Evolutionary conservation across 2,888 invertebrate genomes (phyloP).

Genomic region (Sthenelais limicola): DNA sequence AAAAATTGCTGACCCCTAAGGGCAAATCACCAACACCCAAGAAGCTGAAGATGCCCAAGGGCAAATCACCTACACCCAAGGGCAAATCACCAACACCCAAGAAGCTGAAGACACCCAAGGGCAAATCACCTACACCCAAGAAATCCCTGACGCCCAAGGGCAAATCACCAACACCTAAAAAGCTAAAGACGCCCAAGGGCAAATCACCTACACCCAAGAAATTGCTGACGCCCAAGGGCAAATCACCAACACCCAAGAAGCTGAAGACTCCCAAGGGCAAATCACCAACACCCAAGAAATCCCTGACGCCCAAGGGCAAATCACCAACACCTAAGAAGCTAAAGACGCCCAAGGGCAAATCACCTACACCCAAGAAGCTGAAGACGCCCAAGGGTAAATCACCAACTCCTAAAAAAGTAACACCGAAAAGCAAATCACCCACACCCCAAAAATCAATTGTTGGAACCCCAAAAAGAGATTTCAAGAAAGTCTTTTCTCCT

Average conservation of each 20-base stretch:
- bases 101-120: conserved; percentile 2
- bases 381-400: conserved; percentile 43
- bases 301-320: conserved; percentile 30
- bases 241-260: not conserved
- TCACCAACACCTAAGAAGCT: conserved; percentile 17
- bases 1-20: conserved; percentile 7
- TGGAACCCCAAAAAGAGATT: not conserved
- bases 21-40: conserved; percentile 31
- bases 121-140: conserved; percentile 10
- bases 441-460: conserved; percentile 7
- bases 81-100: conserved; percentile 31
- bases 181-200: conserved; percentile 3
- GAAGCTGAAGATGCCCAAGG: not conserved
- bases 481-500: conserved; percentile 46
- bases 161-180: conserved; percentile 35
- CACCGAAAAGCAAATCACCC: not conserved
- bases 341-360: conserved; percentile 21
- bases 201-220: conserved; percentile 11
- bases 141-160: conserved; percentile 26
- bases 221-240: not conserved
- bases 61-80: not conserved
- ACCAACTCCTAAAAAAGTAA: conserved; percentile 32
- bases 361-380: conserved; percentile 35
- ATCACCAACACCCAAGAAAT: conserved; percentile 39
- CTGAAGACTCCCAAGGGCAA: conserved; percentile 47